These are phyloP conservation scores for Thymelicus lineola DNA, from an alignment of 2,888 invertebrate genomes.

Conservation along the genomic window DNA sequence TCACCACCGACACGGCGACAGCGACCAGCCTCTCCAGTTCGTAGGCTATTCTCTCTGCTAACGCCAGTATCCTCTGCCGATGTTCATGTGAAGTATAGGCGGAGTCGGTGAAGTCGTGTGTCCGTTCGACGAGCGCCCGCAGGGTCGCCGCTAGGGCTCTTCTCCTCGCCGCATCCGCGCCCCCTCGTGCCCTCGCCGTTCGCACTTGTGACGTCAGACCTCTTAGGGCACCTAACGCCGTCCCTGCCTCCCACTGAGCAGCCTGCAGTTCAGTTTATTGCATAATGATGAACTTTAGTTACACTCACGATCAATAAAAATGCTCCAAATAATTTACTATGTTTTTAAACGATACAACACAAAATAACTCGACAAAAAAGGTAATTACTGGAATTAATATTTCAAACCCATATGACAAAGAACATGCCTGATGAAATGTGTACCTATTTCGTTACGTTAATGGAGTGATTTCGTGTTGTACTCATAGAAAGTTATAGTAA, in stretches of 20 bases:
- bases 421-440: too few species aligned
- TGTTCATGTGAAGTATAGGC: slow-evolving; percentile 99
- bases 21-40: slow-evolving; percentile 96
- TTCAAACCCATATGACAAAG: background rate
- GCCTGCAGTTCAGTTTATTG: slow-evolving; percentile 56
- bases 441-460: too few species aligned
- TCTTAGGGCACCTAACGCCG: slow-evolving; percentile 92
- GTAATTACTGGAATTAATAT: background rate
- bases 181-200: slow-evolving; percentile 89
- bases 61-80: slow-evolving; percentile 96
- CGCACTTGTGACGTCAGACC: slow-evolving; percentile 95
- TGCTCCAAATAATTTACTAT: background rate
- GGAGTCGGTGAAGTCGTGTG: slow-evolving; percentile 99
- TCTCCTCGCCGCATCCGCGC: slow-evolving; percentile 88
- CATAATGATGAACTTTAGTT: slow-evolving; percentile 12
- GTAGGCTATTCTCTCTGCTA: slow-evolving; percentile 94
- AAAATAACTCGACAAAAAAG: slow-evolving; percentile 1
- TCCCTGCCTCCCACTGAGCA: slow-evolving; percentile 85
- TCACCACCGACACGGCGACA: slow-evolving; percentile 93
- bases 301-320: background rate
- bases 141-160: slow-evolving; percentile 94
- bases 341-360: slow-evolving; percentile 9
- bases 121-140: slow-evolving; percentile 96
- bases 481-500: background rate
- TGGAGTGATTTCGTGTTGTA: background rate